Evolutionary conservation across 2,113 vertebrate genomes (phyloP).

Genomic region (Oenanthe melanoleuca): DNA sequence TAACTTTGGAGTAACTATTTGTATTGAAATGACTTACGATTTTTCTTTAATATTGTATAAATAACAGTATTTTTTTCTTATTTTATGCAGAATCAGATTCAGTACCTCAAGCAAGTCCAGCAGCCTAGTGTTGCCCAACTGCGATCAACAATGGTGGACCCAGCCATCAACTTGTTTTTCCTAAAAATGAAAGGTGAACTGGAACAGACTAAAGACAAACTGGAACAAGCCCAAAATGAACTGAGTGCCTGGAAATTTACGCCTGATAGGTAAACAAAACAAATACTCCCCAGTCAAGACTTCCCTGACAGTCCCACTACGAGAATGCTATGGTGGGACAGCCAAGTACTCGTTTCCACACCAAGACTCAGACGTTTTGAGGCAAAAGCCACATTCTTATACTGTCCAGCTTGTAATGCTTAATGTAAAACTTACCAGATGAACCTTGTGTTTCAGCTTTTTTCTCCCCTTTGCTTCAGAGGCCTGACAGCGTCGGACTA

Average conservation of each 20-base stretch:
- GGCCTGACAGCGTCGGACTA: constrained; percentile 95
- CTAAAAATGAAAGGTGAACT: constrained; percentile 99
- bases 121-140: constrained; percentile 97
- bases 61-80: constrained; percentile 57
- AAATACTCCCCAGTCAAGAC: constrained; percentile 98
- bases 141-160: constrained; percentile 98
- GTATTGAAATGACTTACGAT: rapidly evolving
- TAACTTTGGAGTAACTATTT: background rate
- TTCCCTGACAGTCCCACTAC: constrained; percentile 98
- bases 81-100: constrained; percentile 94
- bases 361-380: constrained; percentile 98
- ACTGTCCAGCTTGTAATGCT: constrained; percentile 94
- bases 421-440: constrained; percentile 97
- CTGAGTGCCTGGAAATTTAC: constrained; percentile 99
- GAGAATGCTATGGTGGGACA: constrained; percentile 97
- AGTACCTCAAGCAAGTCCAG: constrained; percentile 99
- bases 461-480: constrained; percentile 92
- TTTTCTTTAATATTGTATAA: background rate
- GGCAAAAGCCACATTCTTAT: constrained; percentile 88
- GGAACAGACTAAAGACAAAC: constrained; percentile 99
- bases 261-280: constrained; percentile 99
- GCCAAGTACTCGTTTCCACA: constrained; percentile 95
- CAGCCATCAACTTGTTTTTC: constrained; percentile 99
- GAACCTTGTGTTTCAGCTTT: constrained; percentile 99
- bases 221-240: constrained; percentile 99